Evolutionary conservation across 2,888 invertebrate species (phyloP).

Genomic region (Poecilobothrus nobilitatus): DNA sequence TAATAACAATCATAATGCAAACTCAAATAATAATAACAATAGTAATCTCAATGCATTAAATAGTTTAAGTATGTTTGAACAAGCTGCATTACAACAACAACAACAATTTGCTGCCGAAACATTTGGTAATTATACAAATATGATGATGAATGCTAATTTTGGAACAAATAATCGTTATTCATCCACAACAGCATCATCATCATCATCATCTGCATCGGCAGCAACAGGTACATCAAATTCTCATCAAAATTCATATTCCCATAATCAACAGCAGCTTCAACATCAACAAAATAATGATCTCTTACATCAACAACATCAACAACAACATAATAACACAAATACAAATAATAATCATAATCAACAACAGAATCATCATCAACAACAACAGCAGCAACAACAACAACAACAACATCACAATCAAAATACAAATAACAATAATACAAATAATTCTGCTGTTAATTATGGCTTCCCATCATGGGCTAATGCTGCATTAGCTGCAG

Average conservation of each 20-base stretch:
- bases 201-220: constrained; percentile 22
- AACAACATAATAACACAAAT: not conserved
- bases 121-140: constrained; percentile 25
- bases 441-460: constrained; percentile 21
- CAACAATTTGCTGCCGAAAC: constrained; percentile 24
- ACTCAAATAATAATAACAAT: constrained; percentile 18
- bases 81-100: constrained; percentile 21
- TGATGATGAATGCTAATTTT: constrained; percentile 21
- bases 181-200: constrained; percentile 20
- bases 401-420: constrained; percentile 26
- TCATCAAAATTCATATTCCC: constrained; percentile 15
- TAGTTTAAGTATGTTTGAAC: constrained; percentile 18
- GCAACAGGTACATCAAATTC: constrained; percentile 22
- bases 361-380: constrained; percentile 23
- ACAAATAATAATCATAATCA: constrained; percentile 16
- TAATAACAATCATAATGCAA: constrained; percentile 12
- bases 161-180: constrained; percentile 20
- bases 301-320: not conserved
- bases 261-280: not conserved
- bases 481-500: constrained; percentile 23
- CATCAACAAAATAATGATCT: not conserved
- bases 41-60: constrained; percentile 22
- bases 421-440: constrained; percentile 24
- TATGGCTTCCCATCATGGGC: constrained; percentile 23
- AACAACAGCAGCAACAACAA: constrained; percentile 20